Conservation (phyloP, 2,113 vertebrate species). For the Phaetusa simplex region DNA sequence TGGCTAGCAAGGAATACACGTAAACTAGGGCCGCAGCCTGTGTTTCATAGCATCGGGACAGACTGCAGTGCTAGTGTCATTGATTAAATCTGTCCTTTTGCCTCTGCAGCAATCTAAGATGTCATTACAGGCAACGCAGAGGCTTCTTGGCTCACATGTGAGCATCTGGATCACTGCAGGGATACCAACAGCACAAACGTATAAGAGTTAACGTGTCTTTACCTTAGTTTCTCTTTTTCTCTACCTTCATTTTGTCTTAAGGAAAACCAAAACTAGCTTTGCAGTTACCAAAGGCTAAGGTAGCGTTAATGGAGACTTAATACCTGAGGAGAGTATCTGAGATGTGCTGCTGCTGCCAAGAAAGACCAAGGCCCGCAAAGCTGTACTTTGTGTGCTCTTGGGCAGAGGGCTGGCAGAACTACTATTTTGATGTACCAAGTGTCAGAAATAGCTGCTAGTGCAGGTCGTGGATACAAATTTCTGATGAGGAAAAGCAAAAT, state of each 20-base stretch:
- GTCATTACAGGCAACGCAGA: conserved; percentile 3
- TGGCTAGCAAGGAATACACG: neutral
- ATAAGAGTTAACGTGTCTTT: neutral
- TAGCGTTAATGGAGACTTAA: neutral
- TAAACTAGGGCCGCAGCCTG: neutral
- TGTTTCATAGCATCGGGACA: neutral
- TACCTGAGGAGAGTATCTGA: neutral
- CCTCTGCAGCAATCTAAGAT: conserved; percentile 12
- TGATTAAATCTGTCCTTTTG: conserved; percentile 34
- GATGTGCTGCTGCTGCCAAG: neutral
- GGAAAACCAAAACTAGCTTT: neutral
- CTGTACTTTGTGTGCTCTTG: neutral
- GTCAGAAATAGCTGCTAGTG: neutral
- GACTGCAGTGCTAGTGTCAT: conserved; percentile 18
- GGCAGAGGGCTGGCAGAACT: neutral
- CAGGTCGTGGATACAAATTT: neutral
- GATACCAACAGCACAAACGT: neutral
- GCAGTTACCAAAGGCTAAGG: neutral
- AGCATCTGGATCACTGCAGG: conserved; percentile 9
- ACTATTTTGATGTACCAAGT: neutral
- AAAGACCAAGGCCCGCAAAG: neutral
- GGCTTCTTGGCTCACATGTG: neutral
- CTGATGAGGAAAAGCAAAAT: neutral
- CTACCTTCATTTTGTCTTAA: neutral
- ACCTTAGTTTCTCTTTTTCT: neutral